Base-by-base conservation (phyloP, 2,888 invertebrate species). In the Tenthredo mesomela region DNA sequence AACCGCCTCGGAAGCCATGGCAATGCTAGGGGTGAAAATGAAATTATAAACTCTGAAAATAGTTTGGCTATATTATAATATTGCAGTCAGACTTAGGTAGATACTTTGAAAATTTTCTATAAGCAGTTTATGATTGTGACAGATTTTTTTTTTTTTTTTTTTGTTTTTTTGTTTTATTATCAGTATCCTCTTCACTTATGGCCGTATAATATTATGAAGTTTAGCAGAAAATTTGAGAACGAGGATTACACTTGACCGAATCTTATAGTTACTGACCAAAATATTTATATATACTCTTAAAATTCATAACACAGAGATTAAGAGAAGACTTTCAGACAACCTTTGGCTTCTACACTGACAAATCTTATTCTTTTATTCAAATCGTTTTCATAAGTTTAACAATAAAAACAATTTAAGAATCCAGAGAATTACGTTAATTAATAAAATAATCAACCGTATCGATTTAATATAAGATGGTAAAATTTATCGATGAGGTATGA, bases 1-100 rank as follows among this genome's bases (percentile, higher is more conserved):
- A n/a, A 84, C 84, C 25, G 84, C 85, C 75, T 88, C 89, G 25
- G 88, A 84, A 12, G 88, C 84, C 90, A 90, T 90, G 18, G 43
- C 75, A 37, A 37, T 80, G 58, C 80, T 80, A 29, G 6, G 67
- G 40, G 21, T 21, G 43, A 5, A 73, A 21, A 73, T 70, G 33
- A 70, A 70, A 33, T 18, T 29, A 10, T 5, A 70, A n/a, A 65
- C 18, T 29, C 65, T 21, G 1, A 29, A 29, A 65, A 29, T 67
- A 21, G 29, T 25, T 29, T 9, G 67, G 7, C 15, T 12, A 15
- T 15, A 25, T 29, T 29, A 15, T 67, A 29, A 15, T 10, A 25
- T 12, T 21, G 0, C 61, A 12, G 25, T 18, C 71, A 21, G 40
- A 43, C 29, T 33, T 33, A 2, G 21, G n/a, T 9, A 37, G 6